Conservation (phyloP, 2,113 vertebrate species). For the Pao palembangensis region DNA sequence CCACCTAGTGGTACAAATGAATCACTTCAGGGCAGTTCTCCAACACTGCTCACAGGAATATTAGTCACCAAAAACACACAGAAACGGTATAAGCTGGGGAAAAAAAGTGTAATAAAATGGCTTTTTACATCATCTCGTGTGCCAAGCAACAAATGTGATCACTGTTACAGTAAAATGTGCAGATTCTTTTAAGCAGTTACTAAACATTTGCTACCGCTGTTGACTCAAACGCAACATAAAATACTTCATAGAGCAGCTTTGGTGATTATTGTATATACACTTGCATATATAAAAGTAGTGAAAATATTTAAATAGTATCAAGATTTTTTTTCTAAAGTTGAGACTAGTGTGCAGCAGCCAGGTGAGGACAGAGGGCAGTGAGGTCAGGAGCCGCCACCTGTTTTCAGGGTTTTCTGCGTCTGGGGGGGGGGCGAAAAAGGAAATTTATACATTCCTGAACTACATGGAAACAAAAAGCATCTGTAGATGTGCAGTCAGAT, state of each 20-base stretch:
- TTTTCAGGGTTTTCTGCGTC: slow-evolving; percentile 86
- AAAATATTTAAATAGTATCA: slow-evolving; percentile 53
- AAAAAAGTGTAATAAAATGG: background rate
- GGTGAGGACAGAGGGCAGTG: slow-evolving; percentile 17
- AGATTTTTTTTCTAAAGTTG: slow-evolving; percentile 30
- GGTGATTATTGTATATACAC: slow-evolving; percentile 41
- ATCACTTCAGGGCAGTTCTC: background rate
- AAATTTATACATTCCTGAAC: background rate
- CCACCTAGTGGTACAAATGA: slow-evolving; percentile 43
- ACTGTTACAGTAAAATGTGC: background rate
- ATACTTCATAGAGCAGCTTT: slow-evolving; percentile 54
- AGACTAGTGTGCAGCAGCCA: slow-evolving; percentile 68
- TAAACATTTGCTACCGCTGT: slow-evolving; percentile 3
- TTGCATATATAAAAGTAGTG: slow-evolving; percentile 46
- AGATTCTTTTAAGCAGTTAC: background rate
- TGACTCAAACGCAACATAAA: slow-evolving; percentile 23
- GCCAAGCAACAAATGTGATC: slow-evolving; percentile 21
- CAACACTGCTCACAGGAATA: background rate
- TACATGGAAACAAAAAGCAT: background rate
- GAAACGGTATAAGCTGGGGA: background rate
- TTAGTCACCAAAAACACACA: background rate
- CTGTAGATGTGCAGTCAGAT: background rate
- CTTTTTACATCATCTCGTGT: slow-evolving; percentile 9
- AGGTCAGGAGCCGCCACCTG: background rate
- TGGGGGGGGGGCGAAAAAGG: slow-evolving; percentile 31